Conservation (phyloP, 2,797 vertebrate species). For the Enteromius afrohamiltoni region DNA sequence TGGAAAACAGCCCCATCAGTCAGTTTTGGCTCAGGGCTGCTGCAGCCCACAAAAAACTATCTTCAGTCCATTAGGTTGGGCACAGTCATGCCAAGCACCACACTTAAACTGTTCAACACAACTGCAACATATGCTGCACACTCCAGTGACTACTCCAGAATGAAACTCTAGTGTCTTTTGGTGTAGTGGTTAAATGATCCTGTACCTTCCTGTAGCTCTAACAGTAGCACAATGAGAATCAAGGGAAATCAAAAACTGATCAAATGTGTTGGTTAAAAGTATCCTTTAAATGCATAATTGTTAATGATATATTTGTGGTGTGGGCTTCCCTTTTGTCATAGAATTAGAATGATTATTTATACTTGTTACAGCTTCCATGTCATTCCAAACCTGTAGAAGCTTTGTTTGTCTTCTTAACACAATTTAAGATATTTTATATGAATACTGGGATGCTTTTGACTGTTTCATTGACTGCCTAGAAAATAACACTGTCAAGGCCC, state of each 20-base stretch:
- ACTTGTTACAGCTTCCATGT: background rate
- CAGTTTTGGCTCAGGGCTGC: conserved; percentile 22
- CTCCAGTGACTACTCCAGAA: background rate
- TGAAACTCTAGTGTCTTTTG: background rate
- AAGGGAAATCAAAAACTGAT: background rate
- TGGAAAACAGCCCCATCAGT: conserved; percentile 26
- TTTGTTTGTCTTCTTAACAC: too few species aligned
- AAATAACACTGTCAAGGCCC: too few species aligned
- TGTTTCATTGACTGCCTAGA: too few species aligned
- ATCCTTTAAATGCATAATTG: background rate
- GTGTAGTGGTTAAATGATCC: background rate
- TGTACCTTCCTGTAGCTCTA: background rate
- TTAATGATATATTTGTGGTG: background rate
- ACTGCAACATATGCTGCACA: background rate
- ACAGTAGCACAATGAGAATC: background rate
- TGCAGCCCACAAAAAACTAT: conserved; percentile 17
- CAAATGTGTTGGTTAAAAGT: background rate
- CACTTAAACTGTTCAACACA: background rate
- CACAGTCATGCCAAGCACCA: background rate
- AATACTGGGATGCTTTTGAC: too few species aligned
- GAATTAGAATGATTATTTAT: background rate
- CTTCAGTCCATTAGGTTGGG: conserved; percentile 26
- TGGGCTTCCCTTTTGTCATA: background rate
- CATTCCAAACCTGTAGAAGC: too few species aligned
- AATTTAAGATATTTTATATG: too few species aligned